A percentile compares a stretch with the other conserved stretches of the same genome.
Evolutionary conservation across 2,797 vertebrate species (phyloP).

Genomic region (Eospalax fontanierii): DNA sequence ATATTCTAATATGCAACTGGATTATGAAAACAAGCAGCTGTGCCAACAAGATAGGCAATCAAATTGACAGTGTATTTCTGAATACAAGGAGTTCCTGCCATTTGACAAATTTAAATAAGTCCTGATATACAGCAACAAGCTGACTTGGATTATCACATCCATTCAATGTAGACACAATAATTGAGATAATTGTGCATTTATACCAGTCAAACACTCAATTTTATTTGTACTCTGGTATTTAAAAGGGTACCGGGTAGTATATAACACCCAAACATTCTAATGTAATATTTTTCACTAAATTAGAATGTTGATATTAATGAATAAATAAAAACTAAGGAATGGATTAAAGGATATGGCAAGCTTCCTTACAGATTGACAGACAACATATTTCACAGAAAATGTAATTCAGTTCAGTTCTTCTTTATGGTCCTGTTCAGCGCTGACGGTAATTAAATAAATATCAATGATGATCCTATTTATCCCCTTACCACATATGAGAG

Average conservation of each 20-base stretch:
- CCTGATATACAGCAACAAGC: conserved; percentile 76
- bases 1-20: conserved; percentile 66
- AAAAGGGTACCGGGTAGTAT: conserved; percentile 19
- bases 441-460: neutral
- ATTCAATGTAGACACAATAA: conserved; percentile 70
- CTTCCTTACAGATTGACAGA: neutral
- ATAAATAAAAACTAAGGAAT: neutral
- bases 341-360: neutral
- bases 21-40: conserved; percentile 84
- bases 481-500: neutral
- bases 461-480: neutral
- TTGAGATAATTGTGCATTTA: conserved; percentile 66
- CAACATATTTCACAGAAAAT: neutral
- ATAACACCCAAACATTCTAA: conserved; percentile 25
- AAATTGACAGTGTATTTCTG: conserved; percentile 75
- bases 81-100: conserved; percentile 76
- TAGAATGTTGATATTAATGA: neutral
- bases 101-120: conserved; percentile 79
- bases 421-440: neutral
- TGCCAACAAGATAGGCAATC: conserved; percentile 83
- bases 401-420: neutral
- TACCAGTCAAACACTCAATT: conserved; percentile 64
- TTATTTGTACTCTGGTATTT: conserved; percentile 6
- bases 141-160: conserved; percentile 75
- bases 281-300: conserved; percentile 32